Evolutionary conservation across 1,140 invertebrate species (phyloP), one percentile per base, ranked within the genome.

Genomic region (Trichonephila inaurata): DNA sequence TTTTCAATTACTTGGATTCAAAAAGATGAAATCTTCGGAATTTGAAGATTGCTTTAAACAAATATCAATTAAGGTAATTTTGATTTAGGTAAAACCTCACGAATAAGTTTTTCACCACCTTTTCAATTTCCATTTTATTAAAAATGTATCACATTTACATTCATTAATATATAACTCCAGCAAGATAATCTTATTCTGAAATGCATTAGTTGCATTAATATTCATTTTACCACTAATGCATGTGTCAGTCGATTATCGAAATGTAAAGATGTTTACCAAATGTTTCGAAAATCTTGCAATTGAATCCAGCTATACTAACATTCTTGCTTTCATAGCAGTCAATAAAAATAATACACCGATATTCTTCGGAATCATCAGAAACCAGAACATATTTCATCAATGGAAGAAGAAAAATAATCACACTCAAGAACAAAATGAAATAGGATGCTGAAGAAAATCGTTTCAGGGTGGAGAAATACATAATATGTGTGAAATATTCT

Each of bases 361-460:
- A 33, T 77, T 77, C 69, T 77, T 77, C 69, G 14, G 33, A 40
- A 19, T 28, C 14, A 16, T 28, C 14, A 0, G 5, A 18, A 18
- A 16, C 72, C 12, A 40, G 28, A 21, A 40, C 28, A 40, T 28
- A 5, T 33, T 77, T 77, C 40, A 77, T 77, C 19, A 28, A 40
- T 18, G 28, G 2, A 85, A 51, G 58, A 85, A 58, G 21, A n/a
- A 85, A 85, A 85, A 19, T n/a, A 85, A 85, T 7, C 82, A 85
- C 21, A 51, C 82, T 19, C 21, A 18, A 85, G 21, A 60, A 85
- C n/a, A 85, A 58, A 85, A 85, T 58, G n/a, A 24, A 85, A 60
- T 58, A 85, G 44, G n/a, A 58, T 10, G 21, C 21, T 58, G 24
- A 60, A 60, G 28, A 58, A 85, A 85, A 60, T 58, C 44, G 82